Evolutionary conservation across 2,797 vertebrate species (phyloP), one percentile per base, ranked within the genome.

Genomic region (Steatocranus sp.): DNA sequence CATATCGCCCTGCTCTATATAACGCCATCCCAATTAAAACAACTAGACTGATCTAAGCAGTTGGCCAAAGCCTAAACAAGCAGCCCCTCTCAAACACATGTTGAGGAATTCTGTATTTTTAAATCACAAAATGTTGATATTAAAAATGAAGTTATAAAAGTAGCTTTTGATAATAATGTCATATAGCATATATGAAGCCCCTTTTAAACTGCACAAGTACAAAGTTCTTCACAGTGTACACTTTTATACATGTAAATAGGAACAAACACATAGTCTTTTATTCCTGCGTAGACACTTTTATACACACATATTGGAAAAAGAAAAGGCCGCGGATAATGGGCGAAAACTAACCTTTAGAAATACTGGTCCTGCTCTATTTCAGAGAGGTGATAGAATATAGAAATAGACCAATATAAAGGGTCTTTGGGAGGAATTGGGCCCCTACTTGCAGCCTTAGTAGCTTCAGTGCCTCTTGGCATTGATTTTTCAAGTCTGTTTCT

Each of bases 281-380:
- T 32, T 58, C 30, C 9, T 58, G 54, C 4, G 0, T 18, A 58
- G 0, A 61, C 17, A 61, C 56, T 34, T 0, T n/a, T 34, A 34
- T 61, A 61, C 17, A 61, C 1, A 3, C 56, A 34, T 34, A 34
- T 3, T 61, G 10, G 30, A 34, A 11, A 34, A 61, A 61, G 17
- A 61, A 61, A 61, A 61, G 30, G 18, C 18, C 0, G 3, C 2
- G 1, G 56, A 61, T 0, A 61, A 0, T 0, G 7, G 6, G 32
- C 2, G 0, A 36, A 66, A 66, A 38, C 11, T 14, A 38, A 66
- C 61, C 11, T 66, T 38, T 66, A 38, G 2, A 23, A 0, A 6
- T 9, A 0, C n/a, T 36, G 32, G 58, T 36, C 32, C 32, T 36
- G 58, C 0, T 63, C 32, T 63, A 63, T 20, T 20, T 36, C 58